Conservation (phyloP, 1,140 invertebrate genomes). For the Centruroides vittatus region DNA sequence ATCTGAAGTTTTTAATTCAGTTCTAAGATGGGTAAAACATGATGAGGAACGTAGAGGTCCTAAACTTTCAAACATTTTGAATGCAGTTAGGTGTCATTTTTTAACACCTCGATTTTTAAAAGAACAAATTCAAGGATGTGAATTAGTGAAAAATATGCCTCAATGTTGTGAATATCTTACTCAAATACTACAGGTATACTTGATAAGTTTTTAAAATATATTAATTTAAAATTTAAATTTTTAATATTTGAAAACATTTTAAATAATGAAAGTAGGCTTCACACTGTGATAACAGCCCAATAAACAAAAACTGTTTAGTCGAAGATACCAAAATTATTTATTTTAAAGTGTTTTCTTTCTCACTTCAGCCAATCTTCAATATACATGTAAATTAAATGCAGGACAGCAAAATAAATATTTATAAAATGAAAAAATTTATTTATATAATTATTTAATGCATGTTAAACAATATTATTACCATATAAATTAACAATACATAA, state of each 20-base stretch:
- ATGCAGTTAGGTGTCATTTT: slow-evolving; percentile 76
- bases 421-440: too few relatives aligned
- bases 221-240: background rate
- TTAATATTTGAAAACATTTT: background rate
- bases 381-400: too few relatives aligned
- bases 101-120: slow-evolving; percentile 75
- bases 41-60: slow-evolving; percentile 52
- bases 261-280: slow-evolving; percentile 1
- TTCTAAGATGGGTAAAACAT: slow-evolving; percentile 97
- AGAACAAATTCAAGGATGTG: slow-evolving; percentile 80
- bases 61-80: slow-evolving; percentile 72
- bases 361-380: too few relatives aligned
- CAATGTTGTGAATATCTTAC: slow-evolving; percentile 78
- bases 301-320: too few relatives aligned
- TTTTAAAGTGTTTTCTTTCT: too few relatives aligned
- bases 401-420: too few relatives aligned
- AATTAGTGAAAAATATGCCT: slow-evolving; percentile 66
- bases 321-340: too few relatives aligned
- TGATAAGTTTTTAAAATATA: background rate
- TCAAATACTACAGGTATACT: slow-evolving; percentile 60
- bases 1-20: slow-evolving; percentile 90
- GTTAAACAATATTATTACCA: too few relatives aligned
- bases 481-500: too few relatives aligned
- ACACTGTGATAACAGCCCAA: background rate
- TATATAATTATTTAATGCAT: too few relatives aligned